Evolutionary conservation across 2,797 vertebrate genomes (phyloP).

Genomic region (Sebastes goodei): DNA sequence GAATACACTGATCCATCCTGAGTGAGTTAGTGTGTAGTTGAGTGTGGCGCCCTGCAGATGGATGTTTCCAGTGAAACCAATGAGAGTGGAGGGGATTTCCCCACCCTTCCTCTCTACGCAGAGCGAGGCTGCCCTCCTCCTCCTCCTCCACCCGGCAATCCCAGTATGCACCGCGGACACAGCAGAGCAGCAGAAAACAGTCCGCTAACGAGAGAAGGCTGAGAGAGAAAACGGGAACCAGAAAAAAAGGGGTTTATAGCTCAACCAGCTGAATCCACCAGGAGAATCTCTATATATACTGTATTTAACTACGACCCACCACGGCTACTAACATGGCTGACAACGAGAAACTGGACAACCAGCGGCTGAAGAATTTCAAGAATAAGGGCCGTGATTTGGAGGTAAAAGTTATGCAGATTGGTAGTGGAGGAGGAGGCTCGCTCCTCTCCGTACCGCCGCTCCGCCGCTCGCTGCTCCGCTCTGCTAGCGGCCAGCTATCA

Average conservation of each 20-base stretch:
- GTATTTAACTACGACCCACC: constrained; percentile 14
- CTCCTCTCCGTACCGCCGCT: constrained; percentile 34
- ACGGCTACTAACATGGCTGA: constrained; percentile 89
- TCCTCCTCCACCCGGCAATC: constrained; percentile 84
- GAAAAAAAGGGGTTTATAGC: constrained; percentile 50
- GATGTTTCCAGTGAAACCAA: constrained; percentile 53
- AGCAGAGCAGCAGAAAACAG: constrained; percentile 82
- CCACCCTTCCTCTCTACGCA: constrained; percentile 80
- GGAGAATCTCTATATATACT: constrained; percentile 18
- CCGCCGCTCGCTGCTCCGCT: constrained; percentile 6
- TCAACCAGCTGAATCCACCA: constrained; percentile 56
- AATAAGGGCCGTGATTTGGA: constrained; percentile 98
- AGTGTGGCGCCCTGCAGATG: constrained; percentile 37
- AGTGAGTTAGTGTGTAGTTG: neutral
- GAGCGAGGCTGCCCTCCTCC: constrained; percentile 86
- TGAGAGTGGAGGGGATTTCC: constrained; percentile 74
- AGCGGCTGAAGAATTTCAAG: constrained; percentile 99
- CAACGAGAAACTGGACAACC: constrained; percentile 98
- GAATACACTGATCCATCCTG: neutral
- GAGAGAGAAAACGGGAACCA: constrained; percentile 72
- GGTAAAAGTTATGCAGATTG: constrained; percentile 81
- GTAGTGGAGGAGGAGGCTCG: constrained; percentile 49
- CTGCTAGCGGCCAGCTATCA: constrained; percentile 61
- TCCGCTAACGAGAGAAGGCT: constrained; percentile 75
- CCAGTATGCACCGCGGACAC: constrained; percentile 85